Conservation (phyloP, 2,113 vertebrate genomes). For the Hypocryptadius cinnamomeus region DNA sequence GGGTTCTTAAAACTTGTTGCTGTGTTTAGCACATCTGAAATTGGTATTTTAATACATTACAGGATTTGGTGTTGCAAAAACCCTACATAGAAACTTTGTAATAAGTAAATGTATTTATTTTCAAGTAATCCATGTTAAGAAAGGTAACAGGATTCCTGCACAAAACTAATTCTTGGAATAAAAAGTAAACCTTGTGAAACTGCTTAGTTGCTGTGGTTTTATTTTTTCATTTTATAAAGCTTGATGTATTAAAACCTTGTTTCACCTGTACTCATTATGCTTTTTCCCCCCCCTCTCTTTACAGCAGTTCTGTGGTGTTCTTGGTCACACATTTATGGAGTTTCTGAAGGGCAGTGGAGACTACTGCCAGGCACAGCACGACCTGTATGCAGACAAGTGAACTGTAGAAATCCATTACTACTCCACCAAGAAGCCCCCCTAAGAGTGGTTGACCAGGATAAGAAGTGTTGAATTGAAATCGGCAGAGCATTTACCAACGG, state of each 20-base stretch:
- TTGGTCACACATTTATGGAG: conserved; percentile 99
- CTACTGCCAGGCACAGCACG: conserved; percentile 99
- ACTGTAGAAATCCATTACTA: conserved; percentile 81
- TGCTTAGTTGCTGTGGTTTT: neutral
- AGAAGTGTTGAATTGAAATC: conserved; percentile 75
- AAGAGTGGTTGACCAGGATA: conserved; percentile 79
- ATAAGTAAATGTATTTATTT: neutral
- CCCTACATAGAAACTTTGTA: neutral
- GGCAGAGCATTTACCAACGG: conserved; percentile 80
- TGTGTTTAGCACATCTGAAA: neutral
- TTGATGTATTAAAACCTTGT: neutral
- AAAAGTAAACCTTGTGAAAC: neutral
- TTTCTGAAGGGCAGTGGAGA: conserved; percentile 99
- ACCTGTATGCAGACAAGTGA: conserved; percentile 99
- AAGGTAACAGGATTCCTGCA: neutral
- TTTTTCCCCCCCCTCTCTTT: neutral
- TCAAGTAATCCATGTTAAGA: neutral
- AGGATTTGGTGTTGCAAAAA: neutral
- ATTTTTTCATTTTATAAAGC: neutral
- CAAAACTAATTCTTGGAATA: neutral
- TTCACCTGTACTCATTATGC: neutral
- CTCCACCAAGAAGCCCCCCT: conserved; percentile 86
- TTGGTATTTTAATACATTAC: neutral
- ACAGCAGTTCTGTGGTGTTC: conserved; percentile 99
- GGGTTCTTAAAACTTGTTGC: neutral